Evolutionary conservation across 2,797 vertebrate species (phyloP).

Genomic region (Myoxocephalus aenaeus): DNA sequence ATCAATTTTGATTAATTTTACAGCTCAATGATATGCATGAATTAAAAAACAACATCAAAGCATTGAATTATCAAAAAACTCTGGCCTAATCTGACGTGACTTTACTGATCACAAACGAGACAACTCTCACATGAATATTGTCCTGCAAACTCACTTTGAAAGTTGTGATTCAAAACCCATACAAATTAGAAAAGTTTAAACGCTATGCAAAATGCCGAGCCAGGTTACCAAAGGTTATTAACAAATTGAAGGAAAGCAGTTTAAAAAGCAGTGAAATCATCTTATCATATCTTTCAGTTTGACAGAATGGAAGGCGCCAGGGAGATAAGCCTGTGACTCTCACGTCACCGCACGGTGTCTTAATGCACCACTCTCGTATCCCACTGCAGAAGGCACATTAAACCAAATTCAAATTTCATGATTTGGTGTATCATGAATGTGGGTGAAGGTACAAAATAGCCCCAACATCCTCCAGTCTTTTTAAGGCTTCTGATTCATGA

Average conservation of each 20-base stretch:
- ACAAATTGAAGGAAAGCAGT: background rate
- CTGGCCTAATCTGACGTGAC: background rate
- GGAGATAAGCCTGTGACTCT: constrained; percentile 2
- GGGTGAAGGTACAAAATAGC: constrained; percentile 77
- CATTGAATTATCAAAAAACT: background rate
- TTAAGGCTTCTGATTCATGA: constrained; percentile 80
- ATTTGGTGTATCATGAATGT: constrained; percentile 68
- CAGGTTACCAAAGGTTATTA: background rate
- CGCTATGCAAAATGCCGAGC: background rate
- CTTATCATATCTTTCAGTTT: background rate
- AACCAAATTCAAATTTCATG: background rate
- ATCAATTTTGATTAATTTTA: background rate
- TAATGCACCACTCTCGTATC: constrained; percentile 4
- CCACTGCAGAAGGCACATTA: constrained; percentile 58
- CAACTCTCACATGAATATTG: background rate
- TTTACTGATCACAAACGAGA: background rate
- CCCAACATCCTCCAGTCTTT: constrained; percentile 79
- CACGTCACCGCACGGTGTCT: background rate
- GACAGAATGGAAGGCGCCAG: constrained; percentile 41
- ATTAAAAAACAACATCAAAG: constrained; percentile 10
- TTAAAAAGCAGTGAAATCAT: background rate
- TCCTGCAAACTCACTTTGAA: background rate
- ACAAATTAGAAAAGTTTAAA: constrained; percentile 1
- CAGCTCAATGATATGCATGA: constrained; percentile 11
- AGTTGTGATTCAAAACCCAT: background rate